These are phyloP conservation scores for Coelogynopora nodosa DNA, from an alignment of 2,888 invertebrate genomes.

Conservation along the genomic window DNA sequence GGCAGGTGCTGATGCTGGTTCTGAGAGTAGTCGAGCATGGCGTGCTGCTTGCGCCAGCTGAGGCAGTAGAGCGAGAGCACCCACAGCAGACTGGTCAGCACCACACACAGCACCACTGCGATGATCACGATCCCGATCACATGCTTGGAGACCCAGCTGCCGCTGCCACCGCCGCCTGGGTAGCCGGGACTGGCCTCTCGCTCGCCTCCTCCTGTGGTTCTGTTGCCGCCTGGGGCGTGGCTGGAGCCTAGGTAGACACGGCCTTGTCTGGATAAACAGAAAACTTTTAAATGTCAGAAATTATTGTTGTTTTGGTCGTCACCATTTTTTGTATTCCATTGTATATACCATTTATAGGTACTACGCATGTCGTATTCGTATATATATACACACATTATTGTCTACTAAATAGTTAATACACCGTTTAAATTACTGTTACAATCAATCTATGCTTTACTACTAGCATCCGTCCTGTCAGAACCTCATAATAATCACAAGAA, in stretches of 20 bases:
- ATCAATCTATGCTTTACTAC: too few relatives aligned
- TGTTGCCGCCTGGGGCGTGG: not conserved
- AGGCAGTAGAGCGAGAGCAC: slow-evolving; percentile 11
- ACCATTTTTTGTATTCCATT: too few relatives aligned
- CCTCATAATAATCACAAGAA: too few relatives aligned
- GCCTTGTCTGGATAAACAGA: not conserved
- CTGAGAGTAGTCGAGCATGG: not conserved
- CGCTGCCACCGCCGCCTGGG: not conserved
- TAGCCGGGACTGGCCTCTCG: not conserved
- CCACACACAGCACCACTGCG: slow-evolving; percentile 30
- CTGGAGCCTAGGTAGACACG: not conserved
- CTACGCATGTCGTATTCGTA: too few relatives aligned
- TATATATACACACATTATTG: too few relatives aligned
- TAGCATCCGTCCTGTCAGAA: too few relatives aligned
- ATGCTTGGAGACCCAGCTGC: not conserved
- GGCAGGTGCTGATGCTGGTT: not conserved
- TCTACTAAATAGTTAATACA: too few relatives aligned
- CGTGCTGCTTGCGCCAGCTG: slow-evolving; percentile 21
- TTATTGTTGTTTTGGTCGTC: too few relatives aligned
- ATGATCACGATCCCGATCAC: slow-evolving; percentile 16
- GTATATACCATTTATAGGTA: too few relatives aligned
- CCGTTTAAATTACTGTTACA: too few relatives aligned
- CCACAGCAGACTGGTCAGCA: slow-evolving; percentile 6
- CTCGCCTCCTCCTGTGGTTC: not conserved
- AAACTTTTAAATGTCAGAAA: too few relatives aligned